Evolutionary conservation across 2,113 vertebrate genomes (phyloP).

Genomic region (Lanius ludovicianus): DNA sequence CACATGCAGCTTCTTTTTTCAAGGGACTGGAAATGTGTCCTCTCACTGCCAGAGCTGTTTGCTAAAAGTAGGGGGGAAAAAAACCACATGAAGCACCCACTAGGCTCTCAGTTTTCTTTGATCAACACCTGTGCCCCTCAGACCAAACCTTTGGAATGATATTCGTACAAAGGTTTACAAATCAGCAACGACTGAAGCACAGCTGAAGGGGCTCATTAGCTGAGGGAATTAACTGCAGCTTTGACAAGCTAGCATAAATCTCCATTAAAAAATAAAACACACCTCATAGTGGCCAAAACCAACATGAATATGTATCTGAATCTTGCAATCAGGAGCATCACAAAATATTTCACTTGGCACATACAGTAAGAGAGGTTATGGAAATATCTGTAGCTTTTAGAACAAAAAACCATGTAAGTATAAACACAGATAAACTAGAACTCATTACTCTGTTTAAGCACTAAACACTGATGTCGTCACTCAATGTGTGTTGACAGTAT

Average conservation of each 20-base stretch:
- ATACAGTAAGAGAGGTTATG: slow-evolving; percentile 66
- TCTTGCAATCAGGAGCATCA: slow-evolving; percentile 58
- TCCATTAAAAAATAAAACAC: slow-evolving; percentile 58
- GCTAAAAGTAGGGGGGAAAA: not conserved
- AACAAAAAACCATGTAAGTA: slow-evolving; percentile 62
- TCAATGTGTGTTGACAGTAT: slow-evolving; percentile 80
- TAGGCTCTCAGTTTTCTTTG: slow-evolving; percentile 19
- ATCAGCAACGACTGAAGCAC: slow-evolving; percentile 49
- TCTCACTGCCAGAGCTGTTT: not conserved
- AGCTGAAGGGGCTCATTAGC: slow-evolving; percentile 49
- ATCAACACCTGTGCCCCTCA: slow-evolving; percentile 1
- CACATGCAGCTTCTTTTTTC: not conserved
- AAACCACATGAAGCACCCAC: not conserved
- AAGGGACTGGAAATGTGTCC: not conserved
- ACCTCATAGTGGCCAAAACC: slow-evolving; percentile 59
- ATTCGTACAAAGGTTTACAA: not conserved
- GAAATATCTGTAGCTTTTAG: slow-evolving; percentile 76
- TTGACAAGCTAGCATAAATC: slow-evolving; percentile 70
- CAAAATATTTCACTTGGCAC: slow-evolving; percentile 63
- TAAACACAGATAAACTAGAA: slow-evolving; percentile 74
- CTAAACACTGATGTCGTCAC: slow-evolving; percentile 73
- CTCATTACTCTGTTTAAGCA: slow-evolving; percentile 77
- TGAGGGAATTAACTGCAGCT: slow-evolving; percentile 62
- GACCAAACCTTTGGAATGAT: not conserved
- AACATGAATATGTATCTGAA: slow-evolving; percentile 44